Percentiles rank a stretch among this genome's conserved stretches.
Conservation (phyloP, 2,888 invertebrate species). For the Agriotes lineatus region DNA sequence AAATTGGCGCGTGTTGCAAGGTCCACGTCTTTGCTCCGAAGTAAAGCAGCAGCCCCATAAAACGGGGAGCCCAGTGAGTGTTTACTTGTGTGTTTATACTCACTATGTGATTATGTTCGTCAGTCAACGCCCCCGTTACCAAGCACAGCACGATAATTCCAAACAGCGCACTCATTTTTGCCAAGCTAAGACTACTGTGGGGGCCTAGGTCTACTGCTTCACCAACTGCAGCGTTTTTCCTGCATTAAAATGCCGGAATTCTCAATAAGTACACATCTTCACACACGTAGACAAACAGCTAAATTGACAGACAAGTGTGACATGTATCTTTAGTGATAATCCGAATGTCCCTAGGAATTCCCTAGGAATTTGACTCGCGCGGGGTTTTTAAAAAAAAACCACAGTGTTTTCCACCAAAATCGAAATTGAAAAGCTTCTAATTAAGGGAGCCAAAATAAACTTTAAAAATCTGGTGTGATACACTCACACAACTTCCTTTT, state of each 20-base stretch:
- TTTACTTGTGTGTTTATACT: constrained; percentile 64
- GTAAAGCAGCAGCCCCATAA: too few relatives aligned
- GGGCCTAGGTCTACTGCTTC: neutral
- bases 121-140: constrained; percentile 70
- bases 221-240: constrained; percentile 1
- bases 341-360: neutral
- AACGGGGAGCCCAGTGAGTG: too few relatives aligned
- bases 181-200: constrained; percentile 3
- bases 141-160: constrained; percentile 34
- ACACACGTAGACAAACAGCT: constrained; percentile 54
- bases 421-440: too few relatives aligned
- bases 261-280: constrained; percentile 46
- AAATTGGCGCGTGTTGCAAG: too few relatives aligned
- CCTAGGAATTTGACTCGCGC: too few relatives aligned
- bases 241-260: constrained; percentile 34
- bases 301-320: constrained; percentile 19
- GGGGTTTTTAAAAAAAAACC: too few relatives aligned
- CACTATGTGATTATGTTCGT: constrained; percentile 85
- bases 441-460: too few relatives aligned
- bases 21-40: too few relatives aligned
- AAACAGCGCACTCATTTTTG: constrained; percentile 42
- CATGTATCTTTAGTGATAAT: constrained; percentile 11
- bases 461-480: too few relatives aligned
- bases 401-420: too few relatives aligned
- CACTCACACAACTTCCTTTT: too few relatives aligned